Evolutionary conservation across 2,888 invertebrate genomes (phyloP), one percentile per base, ranked within the genome.

Genomic region (Syritta pipiens): DNA sequence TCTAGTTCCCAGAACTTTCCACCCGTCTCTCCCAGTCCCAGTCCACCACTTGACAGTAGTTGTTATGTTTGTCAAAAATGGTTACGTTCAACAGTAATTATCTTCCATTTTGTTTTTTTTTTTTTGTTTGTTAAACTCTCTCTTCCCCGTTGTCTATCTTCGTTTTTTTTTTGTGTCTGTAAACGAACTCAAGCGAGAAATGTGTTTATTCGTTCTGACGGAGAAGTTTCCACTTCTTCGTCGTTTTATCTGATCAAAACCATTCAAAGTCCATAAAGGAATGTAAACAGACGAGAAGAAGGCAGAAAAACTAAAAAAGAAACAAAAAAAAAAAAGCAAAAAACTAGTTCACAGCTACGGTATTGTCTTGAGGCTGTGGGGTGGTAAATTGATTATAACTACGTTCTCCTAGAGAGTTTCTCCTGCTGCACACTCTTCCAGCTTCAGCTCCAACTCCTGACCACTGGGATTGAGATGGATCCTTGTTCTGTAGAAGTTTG

Each of bases 331-430:
- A 28, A 51, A 67, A 49, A 17, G 49, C 48, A 26, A 32, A 68
- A 67, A 55, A 24, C 4, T 51, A 24, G 28, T 57, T 37, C 48
- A 49, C 37, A 59, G 59, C 49, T 51, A 10, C 24, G 24, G 48
- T 40, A 42, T 42, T 49, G 57, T 42, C 48, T 26, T 9, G 10
- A 20, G 6, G 26, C 19, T 17, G 17, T 48, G 12, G 67, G 37
- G 5, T 20, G 37, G 35, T 6, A 53, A 60, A 51, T 53, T 69
- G 69, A 69, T 69, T 60, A 60, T 44, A n/a, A n/a, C n/a, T n/a
- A n/a, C n/a, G n/a, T n/a, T n/a, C n/a, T n/a, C n/a, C n/a, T n/a
- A n/a, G n/a, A n/a, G n/a, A n/a, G n/a, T n/a, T n/a, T n/a, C n/a
- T n/a, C n/a, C n/a, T n/a, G n/a, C n/a, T n/a, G n/a, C n/a, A n/a